Evolutionary conservation across 1,140 invertebrate species (phyloP).

Genomic region (Drosophila paulistorum): DNA sequence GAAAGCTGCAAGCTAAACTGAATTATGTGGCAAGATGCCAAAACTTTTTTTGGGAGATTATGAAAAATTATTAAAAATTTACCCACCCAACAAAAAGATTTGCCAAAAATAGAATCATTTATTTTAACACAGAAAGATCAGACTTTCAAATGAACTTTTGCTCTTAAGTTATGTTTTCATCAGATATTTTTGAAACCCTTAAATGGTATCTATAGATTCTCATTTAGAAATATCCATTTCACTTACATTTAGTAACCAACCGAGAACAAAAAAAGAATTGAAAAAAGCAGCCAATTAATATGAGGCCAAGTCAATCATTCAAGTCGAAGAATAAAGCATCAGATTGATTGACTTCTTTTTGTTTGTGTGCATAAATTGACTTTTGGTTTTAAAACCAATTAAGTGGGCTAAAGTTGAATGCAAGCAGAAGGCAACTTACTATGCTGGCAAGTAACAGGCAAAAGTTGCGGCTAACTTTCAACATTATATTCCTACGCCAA

Average conservation of each 20-base stretch:
- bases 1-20: neutral
- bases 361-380: conserved; percentile 64
- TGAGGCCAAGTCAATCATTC: neutral
- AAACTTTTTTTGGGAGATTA: conserved; percentile 45
- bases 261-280: neutral
- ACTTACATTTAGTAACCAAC: neutral
- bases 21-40: conserved; percentile 15
- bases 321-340: neutral
- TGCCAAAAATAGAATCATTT: too few species aligned
- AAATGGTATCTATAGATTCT: neutral
- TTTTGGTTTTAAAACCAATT: conserved; percentile 63
- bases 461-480: conserved; percentile 44
- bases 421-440: neutral
- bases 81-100: neutral
- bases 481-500: conserved; percentile 20
- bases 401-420: conserved; percentile 37
- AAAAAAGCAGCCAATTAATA: neutral
- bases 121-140: too few species aligned
- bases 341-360: conserved; percentile 28
- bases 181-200: too few species aligned
- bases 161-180: too few species aligned
- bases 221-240: neutral
- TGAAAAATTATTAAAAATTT: conserved; percentile 6
- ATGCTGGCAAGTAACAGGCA: conserved; percentile 8
- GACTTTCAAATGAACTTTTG: too few species aligned